These are phyloP conservation scores for Sanderia malayensis DNA, from an alignment of 30 jellyfish, hydroid and myxozoan species.

Conservation along the genomic window DNA sequence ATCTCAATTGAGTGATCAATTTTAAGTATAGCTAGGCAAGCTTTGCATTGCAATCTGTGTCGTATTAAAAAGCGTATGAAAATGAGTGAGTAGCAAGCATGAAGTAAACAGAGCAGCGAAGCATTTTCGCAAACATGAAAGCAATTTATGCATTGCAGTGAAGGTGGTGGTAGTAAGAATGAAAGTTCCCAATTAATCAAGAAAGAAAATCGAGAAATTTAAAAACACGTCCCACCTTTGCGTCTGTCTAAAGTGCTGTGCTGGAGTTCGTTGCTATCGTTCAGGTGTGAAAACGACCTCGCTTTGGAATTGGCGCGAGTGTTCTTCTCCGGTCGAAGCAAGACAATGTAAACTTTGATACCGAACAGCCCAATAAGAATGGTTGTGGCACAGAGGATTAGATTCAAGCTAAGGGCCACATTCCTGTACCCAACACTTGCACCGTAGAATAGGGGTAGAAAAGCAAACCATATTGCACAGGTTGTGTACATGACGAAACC, in stretches of 20 bases:
- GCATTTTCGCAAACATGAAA: no score
- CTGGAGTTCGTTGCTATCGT: constrained; percentile 5
- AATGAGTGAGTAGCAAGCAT: no score
- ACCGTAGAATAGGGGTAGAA: constrained; percentile 79
- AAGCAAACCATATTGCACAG: constrained; percentile 81
- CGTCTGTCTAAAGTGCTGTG: neutral
- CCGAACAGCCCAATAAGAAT: constrained; percentile 83
- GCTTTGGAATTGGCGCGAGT: constrained; percentile 74
- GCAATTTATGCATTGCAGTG: no score
- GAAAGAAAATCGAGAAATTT: no score
- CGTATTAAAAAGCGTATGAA: no score
- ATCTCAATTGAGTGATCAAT: no score
- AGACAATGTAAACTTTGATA: constrained; percentile 69
- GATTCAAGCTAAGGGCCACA: constrained; percentile 60
- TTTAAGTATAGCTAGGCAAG: no score
- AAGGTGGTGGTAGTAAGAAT: no score
- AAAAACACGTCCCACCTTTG: no score
- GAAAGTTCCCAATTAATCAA: no score
- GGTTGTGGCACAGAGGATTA: constrained; percentile 70
- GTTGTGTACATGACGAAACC: constrained; percentile 93
- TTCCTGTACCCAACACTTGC: constrained; percentile 65
- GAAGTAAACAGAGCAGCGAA: no score
- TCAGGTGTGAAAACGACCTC: constrained; percentile 60
- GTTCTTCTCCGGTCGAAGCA: constrained; percentile 83
- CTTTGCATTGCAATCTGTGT: no score